phyloP scores from a whole-genome alignment of 2,113 vertebrate genomes.

The Cheilinus undulatus region DNA sequence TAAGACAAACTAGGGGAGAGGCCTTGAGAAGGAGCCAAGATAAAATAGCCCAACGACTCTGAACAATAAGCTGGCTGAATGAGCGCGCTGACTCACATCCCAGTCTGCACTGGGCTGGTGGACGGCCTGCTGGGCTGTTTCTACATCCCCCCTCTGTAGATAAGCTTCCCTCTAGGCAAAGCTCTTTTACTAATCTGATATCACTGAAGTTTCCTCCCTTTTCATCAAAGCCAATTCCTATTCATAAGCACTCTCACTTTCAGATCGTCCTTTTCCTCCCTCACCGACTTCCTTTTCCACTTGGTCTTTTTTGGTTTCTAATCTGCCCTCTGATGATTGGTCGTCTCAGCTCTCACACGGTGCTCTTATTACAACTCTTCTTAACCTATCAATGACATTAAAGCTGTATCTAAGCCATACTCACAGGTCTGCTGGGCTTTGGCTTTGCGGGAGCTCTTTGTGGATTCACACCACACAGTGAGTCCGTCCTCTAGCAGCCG shows the following conservation, averaged over 20 bases:
- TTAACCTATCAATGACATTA: not conserved
- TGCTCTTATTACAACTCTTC: not conserved
- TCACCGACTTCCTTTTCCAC: not conserved
- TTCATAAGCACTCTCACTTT: conserved; percentile 23
- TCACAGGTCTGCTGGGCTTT: conserved; percentile 90
- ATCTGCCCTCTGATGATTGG: not conserved
- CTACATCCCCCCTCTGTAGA: not conserved
- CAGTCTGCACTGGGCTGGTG: not conserved
- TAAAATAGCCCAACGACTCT: conserved; percentile 19
- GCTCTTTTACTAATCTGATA: conserved; percentile 33
- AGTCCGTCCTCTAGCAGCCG: conserved; percentile 91
- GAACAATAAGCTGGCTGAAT: conserved; percentile 42
- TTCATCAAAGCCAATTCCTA: not conserved
- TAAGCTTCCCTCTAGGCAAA: conserved; percentile 17
- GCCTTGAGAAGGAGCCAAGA: conserved; percentile 18
- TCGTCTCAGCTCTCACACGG: not conserved
- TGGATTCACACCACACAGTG: conserved; percentile 92
- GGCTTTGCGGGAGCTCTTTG: conserved; percentile 80
- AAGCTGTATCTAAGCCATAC: conserved; percentile 54
- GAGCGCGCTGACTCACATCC: not conserved
- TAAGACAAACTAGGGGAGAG: conserved; percentile 9
- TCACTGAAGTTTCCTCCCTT: conserved; percentile 26
- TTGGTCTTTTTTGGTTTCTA: not conserved
- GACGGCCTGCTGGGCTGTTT: conserved; percentile 7
- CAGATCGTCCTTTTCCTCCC: not conserved